A percentile compares a stretch with the other conserved stretches of the same genome.
phyloP scores from a whole-genome alignment of 2,113 vertebrate genomes.

The Channa argus region DNA sequence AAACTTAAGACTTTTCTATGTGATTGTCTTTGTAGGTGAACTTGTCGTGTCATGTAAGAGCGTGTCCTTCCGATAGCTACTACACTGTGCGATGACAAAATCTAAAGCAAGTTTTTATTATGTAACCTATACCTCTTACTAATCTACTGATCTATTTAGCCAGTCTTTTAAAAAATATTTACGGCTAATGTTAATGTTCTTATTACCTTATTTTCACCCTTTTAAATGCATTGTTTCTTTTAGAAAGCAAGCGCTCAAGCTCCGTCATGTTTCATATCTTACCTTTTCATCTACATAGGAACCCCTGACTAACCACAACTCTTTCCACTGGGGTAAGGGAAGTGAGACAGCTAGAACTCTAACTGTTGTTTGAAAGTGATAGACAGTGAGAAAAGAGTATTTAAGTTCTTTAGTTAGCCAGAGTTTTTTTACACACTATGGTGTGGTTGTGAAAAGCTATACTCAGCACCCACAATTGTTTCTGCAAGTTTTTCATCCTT shows the following conservation, averaged over 20 bases:
- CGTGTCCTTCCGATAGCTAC: not conserved
- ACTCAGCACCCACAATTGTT: too few relatives aligned
- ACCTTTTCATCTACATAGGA: constrained; percentile 74
- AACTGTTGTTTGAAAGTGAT: constrained; percentile 24
- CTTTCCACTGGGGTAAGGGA: constrained; percentile 82
- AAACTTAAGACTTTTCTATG: constrained; percentile 18
- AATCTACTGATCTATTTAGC: not conserved
- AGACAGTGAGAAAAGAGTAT: constrained; percentile 9
- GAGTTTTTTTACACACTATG: not conserved
- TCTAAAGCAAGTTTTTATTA: not conserved
- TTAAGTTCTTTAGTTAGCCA: not conserved
- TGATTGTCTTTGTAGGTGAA: constrained; percentile 11
- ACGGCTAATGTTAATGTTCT: constrained; percentile 6
- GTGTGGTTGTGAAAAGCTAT: not conserved
- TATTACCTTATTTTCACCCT: constrained; percentile 6
- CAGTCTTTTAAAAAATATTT: not conserved
- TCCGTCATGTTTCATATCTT: constrained; percentile 63
- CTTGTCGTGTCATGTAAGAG: not conserved
- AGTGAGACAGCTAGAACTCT: constrained; percentile 47
- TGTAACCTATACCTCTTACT: not conserved
- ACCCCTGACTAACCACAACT: constrained; percentile 83
- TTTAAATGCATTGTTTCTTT: constrained; percentile 3
- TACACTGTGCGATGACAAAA: not conserved
- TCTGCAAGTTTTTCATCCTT: too few relatives aligned
- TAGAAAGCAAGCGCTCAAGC: constrained; percentile 8